phyloP scores from a whole-genome alignment of 1,140 invertebrate genomes.

The Temnothorax curvispinosus region DNA sequence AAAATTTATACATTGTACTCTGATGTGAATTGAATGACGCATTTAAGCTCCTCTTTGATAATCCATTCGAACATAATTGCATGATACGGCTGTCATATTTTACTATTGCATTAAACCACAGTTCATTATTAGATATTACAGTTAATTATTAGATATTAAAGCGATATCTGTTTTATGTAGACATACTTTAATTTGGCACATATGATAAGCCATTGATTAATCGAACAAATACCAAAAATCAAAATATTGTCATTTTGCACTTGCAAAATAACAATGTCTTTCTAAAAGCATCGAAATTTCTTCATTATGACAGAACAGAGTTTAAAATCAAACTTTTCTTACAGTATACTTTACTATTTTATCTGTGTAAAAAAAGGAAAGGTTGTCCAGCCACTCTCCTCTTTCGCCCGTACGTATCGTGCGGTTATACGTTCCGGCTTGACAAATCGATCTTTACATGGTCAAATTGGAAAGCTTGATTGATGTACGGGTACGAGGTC shows the following conservation, averaged over 20 bases:
- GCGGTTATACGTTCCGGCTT: constrained; percentile 44
- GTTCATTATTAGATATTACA: constrained; percentile 41
- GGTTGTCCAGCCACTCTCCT: no score
- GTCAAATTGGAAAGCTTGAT: constrained; percentile 61
- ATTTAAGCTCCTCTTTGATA: constrained; percentile 40
- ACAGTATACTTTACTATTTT: not conserved
- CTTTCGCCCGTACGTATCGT: constrained; percentile 20
- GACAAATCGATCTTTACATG: constrained; percentile 59
- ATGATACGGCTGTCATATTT: constrained; percentile 25
- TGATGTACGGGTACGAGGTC: constrained; percentile 36
- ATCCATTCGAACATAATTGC: constrained; percentile 45
- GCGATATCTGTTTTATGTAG: not conserved
- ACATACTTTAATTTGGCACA: not conserved
- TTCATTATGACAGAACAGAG: not conserved
- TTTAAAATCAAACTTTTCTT: constrained; percentile 16
- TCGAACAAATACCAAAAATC: not conserved
- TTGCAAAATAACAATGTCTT: not conserved
- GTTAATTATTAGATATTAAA: constrained; percentile 39
- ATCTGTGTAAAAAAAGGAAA: not conserved
- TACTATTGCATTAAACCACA: constrained; percentile 10
- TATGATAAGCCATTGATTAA: not conserved
- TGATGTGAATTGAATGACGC: constrained; percentile 18
- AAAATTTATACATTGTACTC: constrained; percentile 12
- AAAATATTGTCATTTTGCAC: not conserved
- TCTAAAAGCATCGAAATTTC: not conserved